phyloP scores from a whole-genome alignment of 2,888 invertebrate genomes.

The Phaonia tiefii region DNA sequence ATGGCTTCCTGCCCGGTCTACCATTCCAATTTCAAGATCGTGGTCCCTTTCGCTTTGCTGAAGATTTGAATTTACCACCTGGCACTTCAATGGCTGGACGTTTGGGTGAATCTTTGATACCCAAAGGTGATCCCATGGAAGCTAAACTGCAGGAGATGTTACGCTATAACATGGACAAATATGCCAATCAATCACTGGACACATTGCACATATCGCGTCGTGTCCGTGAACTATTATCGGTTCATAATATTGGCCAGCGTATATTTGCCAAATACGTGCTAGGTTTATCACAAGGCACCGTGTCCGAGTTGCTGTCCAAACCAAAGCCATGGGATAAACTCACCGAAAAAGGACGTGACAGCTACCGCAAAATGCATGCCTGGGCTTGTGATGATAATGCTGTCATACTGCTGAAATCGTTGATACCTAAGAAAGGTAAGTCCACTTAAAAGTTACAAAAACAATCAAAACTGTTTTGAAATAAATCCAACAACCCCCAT shows the following conservation, averaged over 20 bases:
- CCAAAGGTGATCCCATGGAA: constrained; percentile 96
- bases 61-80: constrained; percentile 89
- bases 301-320: constrained; percentile 98
- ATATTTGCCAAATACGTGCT: constrained; percentile 99
- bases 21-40: constrained; percentile 89
- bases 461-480: no score
- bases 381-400: constrained; percentile 99
- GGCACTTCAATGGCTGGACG: constrained; percentile 90
- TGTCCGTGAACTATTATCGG: constrained; percentile 95
- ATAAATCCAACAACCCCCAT: no score
- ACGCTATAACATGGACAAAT: constrained; percentile 97
- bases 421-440: constrained; percentile 99
- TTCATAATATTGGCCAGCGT: constrained; percentile 99
- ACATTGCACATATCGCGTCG: constrained; percentile 96
- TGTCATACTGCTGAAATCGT: constrained; percentile 97
- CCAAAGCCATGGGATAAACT: constrained; percentile 99
- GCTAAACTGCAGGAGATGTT: constrained; percentile 95
- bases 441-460: constrained; percentile 63
- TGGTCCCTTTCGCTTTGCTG: constrained; percentile 90
- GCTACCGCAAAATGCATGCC: constrained; percentile 99
- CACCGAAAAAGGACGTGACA: constrained; percentile 99
- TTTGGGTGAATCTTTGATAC: constrained; percentile 93
- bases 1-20: constrained; percentile 80
- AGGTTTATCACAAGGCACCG: constrained; percentile 98
- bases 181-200: constrained; percentile 95